These are phyloP conservation scores for Sericinus montela DNA, from an alignment of 2,888 invertebrate genomes.

Conservation along the genomic window DNA sequence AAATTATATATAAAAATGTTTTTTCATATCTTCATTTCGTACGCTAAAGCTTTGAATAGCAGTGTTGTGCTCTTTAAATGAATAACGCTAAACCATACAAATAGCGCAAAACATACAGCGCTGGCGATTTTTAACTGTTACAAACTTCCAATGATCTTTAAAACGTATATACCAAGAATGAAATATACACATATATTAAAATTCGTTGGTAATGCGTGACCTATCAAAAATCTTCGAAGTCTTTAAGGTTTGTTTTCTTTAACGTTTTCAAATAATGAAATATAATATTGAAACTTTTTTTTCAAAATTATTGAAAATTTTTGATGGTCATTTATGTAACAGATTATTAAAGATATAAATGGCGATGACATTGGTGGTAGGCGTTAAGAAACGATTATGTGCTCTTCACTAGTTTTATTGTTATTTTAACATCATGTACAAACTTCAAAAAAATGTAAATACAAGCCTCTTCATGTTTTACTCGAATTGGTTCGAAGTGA, in stretches of 20 bases:
- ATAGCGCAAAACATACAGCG: too few species aligned
- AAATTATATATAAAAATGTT: too few species aligned
- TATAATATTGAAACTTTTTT: too few species aligned
- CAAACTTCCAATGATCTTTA: too few species aligned
- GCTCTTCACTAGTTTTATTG: background rate
- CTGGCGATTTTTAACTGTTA: background rate
- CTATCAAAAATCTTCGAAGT: background rate
- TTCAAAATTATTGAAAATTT: background rate
- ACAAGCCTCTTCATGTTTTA: too few species aligned
- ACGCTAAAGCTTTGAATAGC: background rate
- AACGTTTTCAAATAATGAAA: too few species aligned
- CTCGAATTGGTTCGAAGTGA: too few species aligned
- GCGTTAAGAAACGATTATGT: background rate
- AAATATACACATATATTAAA: background rate
- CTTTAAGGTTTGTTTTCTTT: too few species aligned
- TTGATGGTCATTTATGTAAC: background rate
- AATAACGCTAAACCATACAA: background rate
- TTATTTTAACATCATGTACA: too few species aligned
- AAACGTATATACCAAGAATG: too few species aligned
- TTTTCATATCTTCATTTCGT: too few species aligned
- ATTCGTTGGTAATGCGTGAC: background rate
- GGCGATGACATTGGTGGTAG: background rate
- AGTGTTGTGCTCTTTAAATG: conserved; percentile 6
- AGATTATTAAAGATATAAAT: background rate
- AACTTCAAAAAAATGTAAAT: too few species aligned